A percentile compares a stretch with the other conserved stretches of the same genome.
phyloP scores from a whole-genome alignment of 2,888 invertebrate genomes.

The Gastrophysa polygoni region DNA sequence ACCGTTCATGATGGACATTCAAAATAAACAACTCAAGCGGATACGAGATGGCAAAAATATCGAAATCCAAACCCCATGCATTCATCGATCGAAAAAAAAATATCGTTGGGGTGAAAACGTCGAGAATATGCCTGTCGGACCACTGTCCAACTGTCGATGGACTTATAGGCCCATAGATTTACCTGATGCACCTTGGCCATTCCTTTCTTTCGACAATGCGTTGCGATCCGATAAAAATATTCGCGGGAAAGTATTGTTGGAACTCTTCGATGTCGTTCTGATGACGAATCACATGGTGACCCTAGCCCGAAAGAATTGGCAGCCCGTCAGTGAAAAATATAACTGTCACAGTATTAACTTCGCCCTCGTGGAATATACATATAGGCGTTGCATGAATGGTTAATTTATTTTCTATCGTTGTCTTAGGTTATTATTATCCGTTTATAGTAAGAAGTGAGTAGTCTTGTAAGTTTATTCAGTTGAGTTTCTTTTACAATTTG shows the following conservation, averaged over 20 bases:
- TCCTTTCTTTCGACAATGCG: neutral
- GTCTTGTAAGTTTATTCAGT: no score
- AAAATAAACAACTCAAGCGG: conserved; percentile 55
- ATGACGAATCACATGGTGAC: no score
- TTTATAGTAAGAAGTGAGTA: no score
- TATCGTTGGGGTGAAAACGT: conserved; percentile 43
- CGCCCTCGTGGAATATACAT: no score
- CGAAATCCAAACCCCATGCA: conserved; percentile 50
- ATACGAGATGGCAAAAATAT: conserved; percentile 55
- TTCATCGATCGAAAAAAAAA: conserved; percentile 45
- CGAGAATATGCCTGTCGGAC: conserved; percentile 48
- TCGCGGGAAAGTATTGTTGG: conserved; percentile 13
- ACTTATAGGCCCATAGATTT: conserved; percentile 30
- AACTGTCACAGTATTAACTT: no score
- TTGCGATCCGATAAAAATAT: conserved; percentile 1
- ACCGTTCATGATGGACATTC: conserved; percentile 48
- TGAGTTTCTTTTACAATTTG: no score
- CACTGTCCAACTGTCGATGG: conserved; percentile 51
- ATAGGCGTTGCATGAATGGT: no score
- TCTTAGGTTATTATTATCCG: no score
- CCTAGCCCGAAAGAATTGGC: no score
- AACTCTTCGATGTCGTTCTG: no score
- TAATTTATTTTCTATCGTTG: no score
- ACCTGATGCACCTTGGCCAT: conserved; percentile 19
- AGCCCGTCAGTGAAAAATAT: no score